phyloP scores from a whole-genome alignment of 2,888 invertebrate species.

The Papilio gigon region DNA sequence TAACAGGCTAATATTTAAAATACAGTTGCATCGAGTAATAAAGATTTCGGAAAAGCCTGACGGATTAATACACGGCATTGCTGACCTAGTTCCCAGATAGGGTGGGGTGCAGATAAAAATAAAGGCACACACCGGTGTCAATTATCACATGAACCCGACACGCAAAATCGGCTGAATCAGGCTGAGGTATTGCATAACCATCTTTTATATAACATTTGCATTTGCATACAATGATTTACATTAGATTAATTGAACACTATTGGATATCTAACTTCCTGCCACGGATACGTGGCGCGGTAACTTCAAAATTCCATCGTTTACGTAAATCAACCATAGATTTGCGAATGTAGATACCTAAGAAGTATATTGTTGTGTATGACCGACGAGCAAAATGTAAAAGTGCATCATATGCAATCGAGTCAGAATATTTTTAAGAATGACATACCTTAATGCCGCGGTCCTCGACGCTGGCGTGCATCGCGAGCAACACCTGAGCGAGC shows the following conservation, averaged over 20 bases:
- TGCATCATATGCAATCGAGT: too few species aligned
- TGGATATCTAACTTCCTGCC: too few species aligned
- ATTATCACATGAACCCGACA: conserved; percentile 1
- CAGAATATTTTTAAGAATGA: too few species aligned
- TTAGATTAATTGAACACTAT: not conserved
- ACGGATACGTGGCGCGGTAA: too few species aligned
- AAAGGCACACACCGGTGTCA: conserved; percentile 9
- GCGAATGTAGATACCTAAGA: too few species aligned
- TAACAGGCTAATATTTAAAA: not conserved
- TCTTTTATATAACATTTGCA: conserved; percentile 6
- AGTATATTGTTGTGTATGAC: too few species aligned
- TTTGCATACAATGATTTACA: not conserved
- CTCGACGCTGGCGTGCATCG: conserved; percentile 98
- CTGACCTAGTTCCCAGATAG: not conserved
- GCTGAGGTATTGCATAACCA: not conserved
- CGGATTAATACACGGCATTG: not conserved
- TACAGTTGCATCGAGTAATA: not conserved
- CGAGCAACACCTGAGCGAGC: conserved; percentile 96
- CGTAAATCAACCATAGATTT: too few species aligned
- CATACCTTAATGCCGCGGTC: conserved; percentile 94
- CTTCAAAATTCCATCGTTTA: too few species aligned
- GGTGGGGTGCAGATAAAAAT: not conserved
- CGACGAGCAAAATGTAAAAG: too few species aligned
- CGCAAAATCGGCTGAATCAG: conserved; percentile 5
- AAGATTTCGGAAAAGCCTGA: not conserved